Conservation (phyloP, 1,140 invertebrate genomes). For the Leptinotarsa defecta region DNA sequence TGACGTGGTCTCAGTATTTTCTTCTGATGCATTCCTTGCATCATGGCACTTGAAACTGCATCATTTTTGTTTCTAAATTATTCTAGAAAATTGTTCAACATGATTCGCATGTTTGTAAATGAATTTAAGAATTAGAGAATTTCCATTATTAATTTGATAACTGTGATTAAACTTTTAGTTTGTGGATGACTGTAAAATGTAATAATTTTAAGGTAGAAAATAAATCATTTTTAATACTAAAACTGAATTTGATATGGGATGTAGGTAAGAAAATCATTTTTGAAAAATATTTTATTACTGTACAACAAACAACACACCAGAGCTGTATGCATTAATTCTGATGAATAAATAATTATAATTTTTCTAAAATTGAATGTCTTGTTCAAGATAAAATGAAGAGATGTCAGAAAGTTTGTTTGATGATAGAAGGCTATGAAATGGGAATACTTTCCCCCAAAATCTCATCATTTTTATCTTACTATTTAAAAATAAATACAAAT, state of each 20-base stretch:
- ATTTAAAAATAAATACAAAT: too few species aligned
- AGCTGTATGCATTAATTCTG: constrained; percentile 13
- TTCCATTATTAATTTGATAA: background rate
- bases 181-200: background rate
- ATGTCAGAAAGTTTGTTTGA: constrained; percentile 2
- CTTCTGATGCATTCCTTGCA: constrained; percentile 29
- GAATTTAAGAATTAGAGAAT: constrained; percentile 2
- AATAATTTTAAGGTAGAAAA: constrained; percentile 1
- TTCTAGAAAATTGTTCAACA: background rate
- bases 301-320: constrained; percentile 23
- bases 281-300: constrained; percentile 26
- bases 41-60: background rate
- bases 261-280: background rate
- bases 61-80: background rate
- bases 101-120: background rate
- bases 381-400: constrained; percentile 21
- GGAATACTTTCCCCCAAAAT: background rate
- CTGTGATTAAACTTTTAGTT: constrained; percentile 16
- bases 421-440: background rate
- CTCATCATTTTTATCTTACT: constrained; percentile 5
- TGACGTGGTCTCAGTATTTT: constrained; percentile 12
- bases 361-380: constrained; percentile 5
- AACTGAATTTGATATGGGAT: background rate
- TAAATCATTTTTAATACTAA: background rate
- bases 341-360: constrained; percentile 4